Conservation (phyloP, 2,888 invertebrate species). For the Lydus trimaculatus region DNA sequence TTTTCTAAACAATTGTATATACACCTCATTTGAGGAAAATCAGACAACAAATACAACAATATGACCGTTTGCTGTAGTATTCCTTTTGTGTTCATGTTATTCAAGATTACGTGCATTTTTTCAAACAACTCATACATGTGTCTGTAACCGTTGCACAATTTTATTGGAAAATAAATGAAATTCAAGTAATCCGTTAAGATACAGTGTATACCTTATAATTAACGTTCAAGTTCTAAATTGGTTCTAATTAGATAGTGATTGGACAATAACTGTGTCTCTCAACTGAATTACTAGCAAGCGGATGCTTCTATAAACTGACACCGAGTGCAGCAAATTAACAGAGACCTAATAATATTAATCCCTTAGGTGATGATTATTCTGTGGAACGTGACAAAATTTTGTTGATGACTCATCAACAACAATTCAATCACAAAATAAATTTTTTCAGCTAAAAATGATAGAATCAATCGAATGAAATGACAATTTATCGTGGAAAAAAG, state of each 20-base stretch:
- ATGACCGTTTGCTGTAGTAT: too few relatives aligned
- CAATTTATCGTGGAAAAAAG: not conserved
- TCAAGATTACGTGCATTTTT: too few relatives aligned
- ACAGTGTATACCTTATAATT: not conserved
- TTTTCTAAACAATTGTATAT: too few relatives aligned
- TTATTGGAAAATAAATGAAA: too few relatives aligned
- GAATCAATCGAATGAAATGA: not conserved
- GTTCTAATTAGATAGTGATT: conserved; percentile 5
- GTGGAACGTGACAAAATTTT: not conserved
- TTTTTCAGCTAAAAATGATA: not conserved
- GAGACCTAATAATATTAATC: conserved; percentile 3
- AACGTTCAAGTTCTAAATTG: not conserved
- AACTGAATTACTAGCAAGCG: not conserved
- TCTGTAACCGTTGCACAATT: too few relatives aligned
- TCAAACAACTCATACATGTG: too few relatives aligned
- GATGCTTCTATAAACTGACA: not conserved
- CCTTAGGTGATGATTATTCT: not conserved
- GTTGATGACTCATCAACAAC: conserved; percentile 2
- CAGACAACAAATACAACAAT: too few relatives aligned
- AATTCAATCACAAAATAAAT: not conserved
- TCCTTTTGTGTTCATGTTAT: too few relatives aligned
- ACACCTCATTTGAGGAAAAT: too few relatives aligned
- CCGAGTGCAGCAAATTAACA: not conserved
- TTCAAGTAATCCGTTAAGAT: not conserved
- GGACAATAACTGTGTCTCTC: not conserved